A percentile compares a stretch with the other conserved stretches of the same genome.
These are phyloP conservation scores for Dendrocincla fuliginosa DNA, from an alignment of 2,797 vertebrate genomes.

Conservation along the genomic window DNA sequence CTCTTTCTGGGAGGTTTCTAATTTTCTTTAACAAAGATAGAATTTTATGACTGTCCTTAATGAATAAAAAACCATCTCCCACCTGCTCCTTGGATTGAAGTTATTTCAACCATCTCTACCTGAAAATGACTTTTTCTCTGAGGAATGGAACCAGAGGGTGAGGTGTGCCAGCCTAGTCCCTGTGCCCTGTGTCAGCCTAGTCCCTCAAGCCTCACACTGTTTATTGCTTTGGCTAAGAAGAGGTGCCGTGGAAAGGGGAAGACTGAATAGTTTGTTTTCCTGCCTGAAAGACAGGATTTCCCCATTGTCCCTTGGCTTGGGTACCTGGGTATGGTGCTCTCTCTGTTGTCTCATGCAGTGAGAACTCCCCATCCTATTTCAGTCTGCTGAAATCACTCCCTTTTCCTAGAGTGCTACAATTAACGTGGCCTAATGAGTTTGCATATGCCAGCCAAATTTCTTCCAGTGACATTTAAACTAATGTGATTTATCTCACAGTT, in stretches of 20 bases:
- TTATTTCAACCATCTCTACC: not conserved
- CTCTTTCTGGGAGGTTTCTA: not conserved
- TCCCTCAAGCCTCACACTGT: not conserved
- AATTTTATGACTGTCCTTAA: not conserved
- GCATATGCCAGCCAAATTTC: not conserved
- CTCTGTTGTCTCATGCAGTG: not conserved
- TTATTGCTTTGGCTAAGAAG: not conserved
- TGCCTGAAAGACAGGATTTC: not conserved
- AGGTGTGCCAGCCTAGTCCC: not conserved
- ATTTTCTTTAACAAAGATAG: not conserved
- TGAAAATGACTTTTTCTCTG: not conserved
- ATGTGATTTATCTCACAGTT: not conserved
- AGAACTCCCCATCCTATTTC: not conserved
- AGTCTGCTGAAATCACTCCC: not conserved
- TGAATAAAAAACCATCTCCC: not conserved
- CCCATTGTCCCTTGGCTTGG: not conserved
- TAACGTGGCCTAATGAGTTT: slow-evolving; percentile 4
- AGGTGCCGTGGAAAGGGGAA: not conserved
- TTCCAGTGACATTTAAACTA: not conserved
- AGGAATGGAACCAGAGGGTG: not conserved
- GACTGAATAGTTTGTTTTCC: not conserved
- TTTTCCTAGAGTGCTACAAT: not conserved
- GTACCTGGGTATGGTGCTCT: not conserved
- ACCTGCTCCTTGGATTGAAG: not conserved
- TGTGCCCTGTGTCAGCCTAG: not conserved